Evolutionary conservation across 2,888 invertebrate species (phyloP).

Genomic region (Galerucella pusilla): DNA sequence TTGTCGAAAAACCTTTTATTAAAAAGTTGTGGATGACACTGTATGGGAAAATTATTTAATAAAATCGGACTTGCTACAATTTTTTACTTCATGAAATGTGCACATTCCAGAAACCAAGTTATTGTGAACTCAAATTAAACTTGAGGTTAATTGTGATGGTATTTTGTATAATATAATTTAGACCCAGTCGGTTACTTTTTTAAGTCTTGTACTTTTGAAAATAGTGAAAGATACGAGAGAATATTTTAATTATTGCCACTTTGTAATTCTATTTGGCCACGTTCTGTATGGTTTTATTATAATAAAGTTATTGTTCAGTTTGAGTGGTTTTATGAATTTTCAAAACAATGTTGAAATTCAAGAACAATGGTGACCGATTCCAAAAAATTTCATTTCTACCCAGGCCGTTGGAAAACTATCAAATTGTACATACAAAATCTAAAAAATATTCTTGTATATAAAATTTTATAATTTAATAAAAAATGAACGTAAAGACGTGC

Average conservation of each 20-base stretch:
- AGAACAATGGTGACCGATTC: not conserved
- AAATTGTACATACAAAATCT: too few relatives aligned
- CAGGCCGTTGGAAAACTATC: too few relatives aligned
- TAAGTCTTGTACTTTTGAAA: slow-evolving; percentile 18
- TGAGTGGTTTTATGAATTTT: not conserved
- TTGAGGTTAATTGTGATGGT: slow-evolving; percentile 45
- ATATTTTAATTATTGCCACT: slow-evolving; percentile 1
- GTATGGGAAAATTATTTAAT: too few relatives aligned
- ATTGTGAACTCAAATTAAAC: slow-evolving; percentile 36
- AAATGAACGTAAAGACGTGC: too few relatives aligned
- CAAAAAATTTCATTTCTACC: too few relatives aligned
- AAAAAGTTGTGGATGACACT: too few relatives aligned
- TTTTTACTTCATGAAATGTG: not conserved
- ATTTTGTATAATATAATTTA: slow-evolving; percentile 37
- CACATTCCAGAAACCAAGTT: not conserved
- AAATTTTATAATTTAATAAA: too few relatives aligned
- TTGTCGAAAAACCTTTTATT: too few relatives aligned
- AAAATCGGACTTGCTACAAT: too few relatives aligned
- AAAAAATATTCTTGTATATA: too few relatives aligned
- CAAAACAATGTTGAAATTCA: not conserved
- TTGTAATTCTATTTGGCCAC: slow-evolving; percentile 24
- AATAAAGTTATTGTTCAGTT: slow-evolving; percentile 1
- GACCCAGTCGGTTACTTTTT: slow-evolving; percentile 31
- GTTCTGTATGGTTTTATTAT: slow-evolving; percentile 4
- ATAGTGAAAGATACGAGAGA: slow-evolving; percentile 8